Conservation (phyloP, 2,797 vertebrate species). For the Semotilus atromaculatus region DNA sequence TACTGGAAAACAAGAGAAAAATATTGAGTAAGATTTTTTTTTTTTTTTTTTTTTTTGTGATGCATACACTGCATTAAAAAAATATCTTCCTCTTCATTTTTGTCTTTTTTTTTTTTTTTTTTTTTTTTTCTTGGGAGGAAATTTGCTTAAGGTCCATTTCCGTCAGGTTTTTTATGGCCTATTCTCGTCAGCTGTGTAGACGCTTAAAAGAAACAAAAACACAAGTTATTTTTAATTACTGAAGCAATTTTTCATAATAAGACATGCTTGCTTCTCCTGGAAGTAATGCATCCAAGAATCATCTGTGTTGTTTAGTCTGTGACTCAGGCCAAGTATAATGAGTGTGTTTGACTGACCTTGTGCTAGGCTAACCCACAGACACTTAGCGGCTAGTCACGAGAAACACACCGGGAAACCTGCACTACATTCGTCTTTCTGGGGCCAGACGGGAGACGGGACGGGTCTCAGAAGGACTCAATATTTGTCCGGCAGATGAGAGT, state of each 20-base stretch:
- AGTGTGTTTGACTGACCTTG: slow-evolving; percentile 41
- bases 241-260: slow-evolving; percentile 3
- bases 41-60: too few relatives aligned
- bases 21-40: neutral
- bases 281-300: neutral
- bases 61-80: neutral
- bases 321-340: slow-evolving; percentile 26
- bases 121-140: neutral
- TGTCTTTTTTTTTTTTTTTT: slow-evolving; percentile 1
- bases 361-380: slow-evolving; percentile 21
- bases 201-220: slow-evolving; percentile 8
- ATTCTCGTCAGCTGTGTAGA: neutral
- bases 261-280: neutral
- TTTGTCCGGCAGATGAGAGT: slow-evolving; percentile 5
- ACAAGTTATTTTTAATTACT: slow-evolving; percentile 13
- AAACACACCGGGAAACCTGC: neutral
- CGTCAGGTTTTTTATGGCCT: neutral
- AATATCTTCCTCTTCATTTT: neutral
- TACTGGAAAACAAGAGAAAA: neutral
- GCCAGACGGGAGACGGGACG: neutral
- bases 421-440: slow-evolving; percentile 17
- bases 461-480: slow-evolving; percentile 2
- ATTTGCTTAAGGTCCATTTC: slow-evolving; percentile 18
- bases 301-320: neutral
- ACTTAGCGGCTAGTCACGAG: slow-evolving; percentile 35